These are phyloP conservation scores for Metridium senile DNA, from an alignment of 92 coral and sea anemone species.

Conservation along the genomic window DNA sequence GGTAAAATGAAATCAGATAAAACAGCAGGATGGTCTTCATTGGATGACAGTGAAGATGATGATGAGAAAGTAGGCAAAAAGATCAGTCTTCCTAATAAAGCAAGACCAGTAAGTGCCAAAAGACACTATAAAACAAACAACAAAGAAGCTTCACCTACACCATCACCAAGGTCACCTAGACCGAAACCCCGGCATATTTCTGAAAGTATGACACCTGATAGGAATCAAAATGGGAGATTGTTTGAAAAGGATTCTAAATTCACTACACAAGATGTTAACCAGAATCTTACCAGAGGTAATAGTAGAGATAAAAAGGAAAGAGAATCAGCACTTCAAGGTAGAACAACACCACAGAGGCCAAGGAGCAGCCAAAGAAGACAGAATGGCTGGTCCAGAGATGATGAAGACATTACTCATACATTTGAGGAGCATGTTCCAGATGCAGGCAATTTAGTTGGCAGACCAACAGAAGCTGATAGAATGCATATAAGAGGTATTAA, in stretches of 20 bases:
- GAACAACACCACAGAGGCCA: conserved; percentile 61
- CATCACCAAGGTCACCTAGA: conserved; percentile 21
- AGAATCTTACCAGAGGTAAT: background rate
- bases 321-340: conserved; percentile 3
- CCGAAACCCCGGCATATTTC: background rate
- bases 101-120: conserved; percentile 36
- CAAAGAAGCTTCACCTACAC: conserved; percentile 1
- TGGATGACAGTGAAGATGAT: conserved; percentile 14
- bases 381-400: conserved; percentile 24
- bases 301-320: background rate
- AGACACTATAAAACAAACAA: conserved; percentile 7
- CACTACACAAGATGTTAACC: conserved; percentile 22
- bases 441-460: conserved; percentile 21
- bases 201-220: background rate
- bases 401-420: conserved; percentile 45
- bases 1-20: background rate
- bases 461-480: conserved; percentile 5
- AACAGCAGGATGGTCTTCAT: conserved; percentile 26
- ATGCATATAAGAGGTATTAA: conserved; percentile 35
- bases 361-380: conserved; percentile 45
- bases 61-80: conserved; percentile 23
- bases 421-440: conserved; percentile 69
- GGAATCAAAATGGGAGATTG: background rate
- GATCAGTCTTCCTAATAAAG: conserved; percentile 7
- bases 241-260: background rate